These are phyloP conservation scores for Leucosticte australis DNA, from an alignment of 2,113 vertebrate species.

Conservation along the genomic window DNA sequence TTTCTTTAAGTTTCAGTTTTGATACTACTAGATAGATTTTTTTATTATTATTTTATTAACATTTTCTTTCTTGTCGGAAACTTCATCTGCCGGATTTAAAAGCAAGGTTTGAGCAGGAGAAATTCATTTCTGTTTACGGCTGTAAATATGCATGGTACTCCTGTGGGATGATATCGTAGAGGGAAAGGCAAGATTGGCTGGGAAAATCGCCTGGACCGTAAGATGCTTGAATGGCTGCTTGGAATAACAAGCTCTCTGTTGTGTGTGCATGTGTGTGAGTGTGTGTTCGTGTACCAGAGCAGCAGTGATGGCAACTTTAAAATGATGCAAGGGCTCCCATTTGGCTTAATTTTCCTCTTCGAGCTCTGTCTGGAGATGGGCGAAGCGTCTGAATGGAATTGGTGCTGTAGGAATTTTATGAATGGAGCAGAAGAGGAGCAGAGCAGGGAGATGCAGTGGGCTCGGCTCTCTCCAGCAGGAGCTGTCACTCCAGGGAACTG, in stretches of 20 bases:
- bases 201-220: neutral
- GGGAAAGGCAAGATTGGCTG: conserved; percentile 5
- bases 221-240: conserved; percentile 15
- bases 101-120: conserved; percentile 61
- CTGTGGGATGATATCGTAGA: neutral
- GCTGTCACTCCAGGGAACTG: neutral
- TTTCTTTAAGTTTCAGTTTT: neutral
- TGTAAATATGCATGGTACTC: neutral
- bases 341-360: neutral
- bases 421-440: neutral
- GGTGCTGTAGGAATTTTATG: neutral
- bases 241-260: neutral
- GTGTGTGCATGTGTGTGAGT: neutral
- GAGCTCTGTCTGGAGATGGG: neutral
- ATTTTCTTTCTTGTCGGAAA: neutral
- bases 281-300: neutral
- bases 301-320: neutral
- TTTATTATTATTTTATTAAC: too few relatives aligned
- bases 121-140: neutral
- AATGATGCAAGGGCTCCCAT: neutral
- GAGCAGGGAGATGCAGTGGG: neutral
- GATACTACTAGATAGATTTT: neutral
- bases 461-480: neutral
- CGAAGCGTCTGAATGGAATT: neutral
- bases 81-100: conserved; percentile 54